Conservation (phyloP, 1,140 invertebrate species). For the Temnothorax curvispinosus region DNA sequence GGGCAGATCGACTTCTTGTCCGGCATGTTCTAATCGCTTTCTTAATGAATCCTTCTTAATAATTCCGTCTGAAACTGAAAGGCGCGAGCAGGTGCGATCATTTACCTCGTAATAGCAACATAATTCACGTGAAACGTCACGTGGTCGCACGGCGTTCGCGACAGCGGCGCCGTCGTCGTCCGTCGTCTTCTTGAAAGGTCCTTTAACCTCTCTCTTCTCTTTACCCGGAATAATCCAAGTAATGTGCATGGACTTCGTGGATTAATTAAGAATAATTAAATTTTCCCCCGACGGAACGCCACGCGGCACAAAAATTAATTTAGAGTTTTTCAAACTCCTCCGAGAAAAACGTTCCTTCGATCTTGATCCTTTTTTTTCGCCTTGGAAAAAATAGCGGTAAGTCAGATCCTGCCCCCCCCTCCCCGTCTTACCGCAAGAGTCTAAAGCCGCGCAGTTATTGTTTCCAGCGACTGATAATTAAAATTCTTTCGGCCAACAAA, state of each 20-base stretch:
- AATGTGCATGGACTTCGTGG: conserved; percentile 37
- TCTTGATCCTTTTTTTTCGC: conserved; percentile 47
- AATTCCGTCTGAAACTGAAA: conserved; percentile 58
- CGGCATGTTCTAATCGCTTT: conserved; percentile 33
- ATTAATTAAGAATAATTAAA: conserved; percentile 67
- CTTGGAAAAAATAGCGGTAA: not conserved
- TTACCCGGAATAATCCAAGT: not conserved
- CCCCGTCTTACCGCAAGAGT: not conserved
- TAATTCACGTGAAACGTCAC: conserved; percentile 60
- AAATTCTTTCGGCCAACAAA: conserved; percentile 63
- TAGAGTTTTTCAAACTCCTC: conserved; percentile 61
- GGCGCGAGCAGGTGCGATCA: conserved; percentile 58
- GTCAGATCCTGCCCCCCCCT: not conserved
- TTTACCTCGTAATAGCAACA: conserved; percentile 61
- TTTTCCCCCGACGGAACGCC: conserved; percentile 2
- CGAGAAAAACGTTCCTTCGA: not conserved
- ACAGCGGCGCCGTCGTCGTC: not conserved
- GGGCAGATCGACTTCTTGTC: conserved; percentile 32
- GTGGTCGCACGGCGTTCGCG: conserved; percentile 12
- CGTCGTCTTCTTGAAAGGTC: conserved; percentile 12
- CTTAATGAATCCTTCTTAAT: conserved; percentile 53
- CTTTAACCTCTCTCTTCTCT: conserved; percentile 11
- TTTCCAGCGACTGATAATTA: conserved; percentile 65
- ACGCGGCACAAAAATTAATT: conserved; percentile 52
- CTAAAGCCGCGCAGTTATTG: conserved; percentile 62